Percentiles rank a stretch among this genome's conserved stretches.
Conservation (phyloP, 2,113 vertebrate species). For the Pterocles burchelli region DNA sequence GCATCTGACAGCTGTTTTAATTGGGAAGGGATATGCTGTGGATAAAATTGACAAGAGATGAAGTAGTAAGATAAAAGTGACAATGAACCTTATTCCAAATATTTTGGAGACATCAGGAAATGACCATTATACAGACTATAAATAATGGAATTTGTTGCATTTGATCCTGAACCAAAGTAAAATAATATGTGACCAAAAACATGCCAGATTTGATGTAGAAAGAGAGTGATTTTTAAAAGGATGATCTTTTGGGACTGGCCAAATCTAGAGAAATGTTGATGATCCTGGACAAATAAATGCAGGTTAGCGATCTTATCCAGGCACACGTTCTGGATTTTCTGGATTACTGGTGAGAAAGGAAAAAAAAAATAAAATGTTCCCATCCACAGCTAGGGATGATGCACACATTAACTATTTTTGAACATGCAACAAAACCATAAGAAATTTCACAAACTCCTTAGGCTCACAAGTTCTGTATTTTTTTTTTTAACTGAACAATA, state of each 20-base stretch:
- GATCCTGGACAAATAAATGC: constrained; percentile 26
- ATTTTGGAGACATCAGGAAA: background rate
- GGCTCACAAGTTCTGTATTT: background rate
- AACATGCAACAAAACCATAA: constrained; percentile 33
- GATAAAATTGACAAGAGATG: constrained; percentile 55
- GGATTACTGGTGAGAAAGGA: background rate
- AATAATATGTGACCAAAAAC: background rate
- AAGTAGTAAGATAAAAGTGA: constrained; percentile 10
- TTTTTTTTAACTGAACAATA: background rate
- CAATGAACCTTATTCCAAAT: constrained; percentile 36
- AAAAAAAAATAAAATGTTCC: background rate
- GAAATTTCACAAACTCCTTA: background rate
- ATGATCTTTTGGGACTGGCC: constrained; percentile 30
- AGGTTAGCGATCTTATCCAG: constrained; percentile 19
- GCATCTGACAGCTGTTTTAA: constrained; percentile 65
- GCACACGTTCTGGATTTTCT: background rate
- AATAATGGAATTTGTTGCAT: constrained; percentile 1
- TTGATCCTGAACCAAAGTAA: constrained; percentile 28
- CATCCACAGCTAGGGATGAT: constrained; percentile 8
- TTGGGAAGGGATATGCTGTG: constrained; percentile 62
- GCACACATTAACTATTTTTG: background rate
- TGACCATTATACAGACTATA: background rate
- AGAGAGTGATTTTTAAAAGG: constrained; percentile 2
- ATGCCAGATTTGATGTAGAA: constrained; percentile 32
- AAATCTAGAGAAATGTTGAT: constrained; percentile 39